Evolutionary conservation across 2,888 invertebrate species (phyloP), one percentile per base, ranked within the genome.

Genomic region (Eudasyphora cyanicolor): DNA sequence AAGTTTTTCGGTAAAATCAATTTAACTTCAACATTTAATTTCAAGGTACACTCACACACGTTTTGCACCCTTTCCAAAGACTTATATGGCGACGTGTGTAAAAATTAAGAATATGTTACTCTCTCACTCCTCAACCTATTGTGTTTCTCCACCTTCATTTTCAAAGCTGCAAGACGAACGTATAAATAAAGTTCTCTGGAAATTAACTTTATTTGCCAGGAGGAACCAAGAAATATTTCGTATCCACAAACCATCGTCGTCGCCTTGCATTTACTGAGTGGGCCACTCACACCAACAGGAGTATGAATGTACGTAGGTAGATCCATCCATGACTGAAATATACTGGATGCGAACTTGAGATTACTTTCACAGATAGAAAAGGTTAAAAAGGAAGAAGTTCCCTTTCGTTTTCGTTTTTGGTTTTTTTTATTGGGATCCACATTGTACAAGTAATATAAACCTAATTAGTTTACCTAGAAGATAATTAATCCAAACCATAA

Each of bases 401-500:
- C 67, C 19, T 42, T 24, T 67, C 42, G 24, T 17, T 67, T 67
- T 64, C 8, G 17, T 10, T n/a, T 51, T 6, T 54, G 19, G 35
- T 24, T 54, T 54, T 24, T 54, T 54, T 54, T 24, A 6, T 60
- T 60, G 10, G 19, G 42, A 21, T 67, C n/a, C 21, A 42, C 42
- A 67, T 38, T 67, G 38, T 35, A 62, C 73, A 49, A 38, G 75
- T 70, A 77, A 77, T 71, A 74, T 69, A 78, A 80, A 57, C 71
- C 70, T 73, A 84, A 84, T 81, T 81, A 84, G 78, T 84, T 78
- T 79, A 64, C 70, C 71, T 54, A 62, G 69, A 78, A 81, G 19
- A 73, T 81, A 81, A 81, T 78, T 84, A 76, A 78, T 71, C 75
- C 76, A n/a, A 81, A 45, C 75, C 64, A 78, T 76, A 81, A 81